Percentiles rank a stretch among this genome's conserved stretches.
Evolutionary conservation across 2,113 vertebrate genomes (phyloP).

Genomic region (Aepyceros melampus): DNA sequence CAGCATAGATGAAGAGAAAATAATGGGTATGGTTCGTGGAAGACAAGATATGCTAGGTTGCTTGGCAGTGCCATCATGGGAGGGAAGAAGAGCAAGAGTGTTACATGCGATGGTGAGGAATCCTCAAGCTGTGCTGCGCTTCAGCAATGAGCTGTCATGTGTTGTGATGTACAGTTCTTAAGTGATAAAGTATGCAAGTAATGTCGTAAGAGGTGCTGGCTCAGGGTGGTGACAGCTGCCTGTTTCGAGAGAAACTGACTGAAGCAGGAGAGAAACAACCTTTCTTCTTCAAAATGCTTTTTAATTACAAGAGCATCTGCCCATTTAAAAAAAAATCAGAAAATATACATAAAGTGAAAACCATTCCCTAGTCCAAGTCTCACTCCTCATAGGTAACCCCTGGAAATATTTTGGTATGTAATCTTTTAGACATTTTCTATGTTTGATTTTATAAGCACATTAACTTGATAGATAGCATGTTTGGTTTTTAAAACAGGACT

Average conservation of each 20-base stretch:
- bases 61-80: not conserved
- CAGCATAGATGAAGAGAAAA: not conserved
- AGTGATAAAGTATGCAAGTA: not conserved
- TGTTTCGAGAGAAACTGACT: not conserved
- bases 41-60: not conserved
- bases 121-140: not conserved
- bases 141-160: slow-evolving; percentile 33
- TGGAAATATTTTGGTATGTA: not conserved
- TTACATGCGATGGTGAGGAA: not conserved
- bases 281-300: slow-evolving; percentile 3
- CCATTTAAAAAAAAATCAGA: not conserved
- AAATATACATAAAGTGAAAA: not conserved
- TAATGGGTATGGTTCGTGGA: not conserved
- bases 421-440: not conserved
- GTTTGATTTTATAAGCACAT: not conserved
- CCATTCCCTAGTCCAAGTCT: not conserved
- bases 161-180: not conserved
- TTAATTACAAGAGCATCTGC: not conserved
- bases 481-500: not conserved
- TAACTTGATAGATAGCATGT: not conserved
- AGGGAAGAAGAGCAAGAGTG: not conserved
- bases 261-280: not conserved
- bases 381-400: not conserved
- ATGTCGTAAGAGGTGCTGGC: not conserved
- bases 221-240: slow-evolving; percentile 43